phyloP scores from a whole-genome alignment of 2,888 invertebrate species.

The Dicyrtomina minuta region DNA sequence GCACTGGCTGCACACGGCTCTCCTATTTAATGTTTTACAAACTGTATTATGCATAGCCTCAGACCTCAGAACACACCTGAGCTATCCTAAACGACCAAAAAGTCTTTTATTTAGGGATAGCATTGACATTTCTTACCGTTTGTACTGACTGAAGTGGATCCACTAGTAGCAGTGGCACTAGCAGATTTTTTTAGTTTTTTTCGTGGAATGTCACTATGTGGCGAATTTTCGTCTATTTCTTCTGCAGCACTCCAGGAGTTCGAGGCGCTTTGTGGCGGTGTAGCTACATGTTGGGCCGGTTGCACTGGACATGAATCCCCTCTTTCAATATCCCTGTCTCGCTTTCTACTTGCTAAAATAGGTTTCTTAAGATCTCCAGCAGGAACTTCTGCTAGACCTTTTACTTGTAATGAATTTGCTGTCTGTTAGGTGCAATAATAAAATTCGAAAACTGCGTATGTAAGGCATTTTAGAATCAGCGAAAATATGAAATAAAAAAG shows the following conservation, averaged over 20 bases:
- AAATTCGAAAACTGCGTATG: no score
- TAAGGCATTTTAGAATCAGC: no score
- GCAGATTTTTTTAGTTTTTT: conserved; percentile 52
- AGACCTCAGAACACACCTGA: no score
- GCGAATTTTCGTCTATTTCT: conserved; percentile 39
- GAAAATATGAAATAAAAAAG: conserved; percentile 57
- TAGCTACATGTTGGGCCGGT: conserved; percentile 34
- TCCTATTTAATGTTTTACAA: conserved; percentile 18
- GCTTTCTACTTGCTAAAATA: conserved; percentile 25
- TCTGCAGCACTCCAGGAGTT: conserved; percentile 46
- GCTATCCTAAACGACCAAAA: no score
- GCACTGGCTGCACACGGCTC: conserved; percentile 26
- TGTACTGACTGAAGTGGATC: conserved; percentile 48
- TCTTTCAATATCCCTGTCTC: conserved; percentile 41
- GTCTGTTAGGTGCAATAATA: conserved; percentile 76
- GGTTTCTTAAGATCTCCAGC: conserved; percentile 46
- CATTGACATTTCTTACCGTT: conserved; percentile 49
- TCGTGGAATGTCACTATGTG: conserved; percentile 41
- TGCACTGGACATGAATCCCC: conserved; percentile 5
- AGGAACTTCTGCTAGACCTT: conserved; percentile 84
- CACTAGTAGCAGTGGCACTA: conserved; percentile 47
- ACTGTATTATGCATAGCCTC: not conserved
- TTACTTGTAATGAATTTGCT: conserved; percentile 82
- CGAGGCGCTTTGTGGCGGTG: conserved; percentile 42
- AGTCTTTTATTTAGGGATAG: no score